Percentiles rank a stretch among this genome's conserved stretches.
Conservation (phyloP, 2,113 vertebrate genomes). For the Pardalotus punctatus region DNA sequence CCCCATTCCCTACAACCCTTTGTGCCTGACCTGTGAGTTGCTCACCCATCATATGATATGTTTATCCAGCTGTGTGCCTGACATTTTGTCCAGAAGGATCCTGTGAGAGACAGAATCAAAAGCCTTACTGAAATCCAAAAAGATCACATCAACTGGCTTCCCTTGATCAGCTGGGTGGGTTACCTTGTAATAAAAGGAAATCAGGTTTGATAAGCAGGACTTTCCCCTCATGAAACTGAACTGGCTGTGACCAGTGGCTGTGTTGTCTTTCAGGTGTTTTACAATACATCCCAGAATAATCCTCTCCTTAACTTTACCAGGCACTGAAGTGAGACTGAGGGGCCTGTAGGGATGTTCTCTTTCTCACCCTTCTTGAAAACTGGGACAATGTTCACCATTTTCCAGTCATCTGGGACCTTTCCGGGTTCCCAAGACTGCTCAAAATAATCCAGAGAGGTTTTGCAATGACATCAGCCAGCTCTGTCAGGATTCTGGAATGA, state of each 20-base stretch:
- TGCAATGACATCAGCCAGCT: background rate
- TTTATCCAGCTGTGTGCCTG: background rate
- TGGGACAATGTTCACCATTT: background rate
- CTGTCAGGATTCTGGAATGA: background rate
- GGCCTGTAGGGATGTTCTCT: background rate
- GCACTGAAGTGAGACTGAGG: background rate
- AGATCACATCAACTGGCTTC: background rate
- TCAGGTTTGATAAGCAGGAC: background rate
- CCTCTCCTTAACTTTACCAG: background rate
- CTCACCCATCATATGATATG: background rate
- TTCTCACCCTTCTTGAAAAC: background rate
- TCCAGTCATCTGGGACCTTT: background rate
- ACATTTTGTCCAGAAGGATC: background rate
- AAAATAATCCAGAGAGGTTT: background rate
- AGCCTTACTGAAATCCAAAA: background rate
- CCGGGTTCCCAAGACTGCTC: background rate
- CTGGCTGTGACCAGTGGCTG: background rate
- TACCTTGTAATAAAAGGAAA: background rate
- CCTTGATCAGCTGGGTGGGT: background rate
- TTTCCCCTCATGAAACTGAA: fast-evolving
- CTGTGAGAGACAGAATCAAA: background rate
- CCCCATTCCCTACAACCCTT: background rate
- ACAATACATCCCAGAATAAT: background rate
- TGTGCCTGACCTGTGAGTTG: fast-evolving
- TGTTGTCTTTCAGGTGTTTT: background rate